Evolutionary conservation across 2,113 vertebrate species (phyloP), one percentile per base, ranked within the genome.

Genomic region (Speoplatyrhinus poulsoni): DNA sequence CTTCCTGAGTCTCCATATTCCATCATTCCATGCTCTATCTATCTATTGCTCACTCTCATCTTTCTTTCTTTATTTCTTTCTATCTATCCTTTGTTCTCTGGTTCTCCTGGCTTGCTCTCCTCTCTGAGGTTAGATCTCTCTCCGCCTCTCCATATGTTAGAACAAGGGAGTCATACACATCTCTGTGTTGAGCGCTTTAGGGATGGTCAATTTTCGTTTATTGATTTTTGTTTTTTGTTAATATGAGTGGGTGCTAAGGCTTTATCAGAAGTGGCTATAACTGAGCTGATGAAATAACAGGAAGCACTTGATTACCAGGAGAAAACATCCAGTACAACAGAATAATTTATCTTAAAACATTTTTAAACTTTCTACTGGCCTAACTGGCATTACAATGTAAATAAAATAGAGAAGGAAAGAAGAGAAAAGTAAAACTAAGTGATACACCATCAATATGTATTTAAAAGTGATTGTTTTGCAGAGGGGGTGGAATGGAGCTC

Each of bases 151-250:
- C 73, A 71, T 70, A 79, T 69, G 76, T 85, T 79, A 86, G 60
- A 68, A 60, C 80, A 82, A 86, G 77, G 69, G 81, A 80, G 70
- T 83, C 60, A 62, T 50, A 26, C 26, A 26, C 26, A 26, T 26
- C 26, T 72, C 81, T 77, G 58, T 75, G 75, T 82, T 84, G 80
- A 70, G 8, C n/a, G 32, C 75, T 77, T 47, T 67, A 77, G 77
- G 77, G 52, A 57, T 62, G 64, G 73, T 81, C 69, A 65, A 73
- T 69, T 15, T 69, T 75, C 48, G 78, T 75, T 82, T 67, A 26
- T 26, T 70, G 67, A 73, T 69, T 15, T 69, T 75, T 49, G 78
- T 75, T 82, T 67, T 87, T 82, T 71, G 19, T 19, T 80, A 73
- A 58, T 0, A 1, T 66, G 73, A 47, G 60, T 55, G 65, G 69